Conservation (phyloP, 2,797 vertebrate genomes). For the Sebastes diaconus region DNA sequence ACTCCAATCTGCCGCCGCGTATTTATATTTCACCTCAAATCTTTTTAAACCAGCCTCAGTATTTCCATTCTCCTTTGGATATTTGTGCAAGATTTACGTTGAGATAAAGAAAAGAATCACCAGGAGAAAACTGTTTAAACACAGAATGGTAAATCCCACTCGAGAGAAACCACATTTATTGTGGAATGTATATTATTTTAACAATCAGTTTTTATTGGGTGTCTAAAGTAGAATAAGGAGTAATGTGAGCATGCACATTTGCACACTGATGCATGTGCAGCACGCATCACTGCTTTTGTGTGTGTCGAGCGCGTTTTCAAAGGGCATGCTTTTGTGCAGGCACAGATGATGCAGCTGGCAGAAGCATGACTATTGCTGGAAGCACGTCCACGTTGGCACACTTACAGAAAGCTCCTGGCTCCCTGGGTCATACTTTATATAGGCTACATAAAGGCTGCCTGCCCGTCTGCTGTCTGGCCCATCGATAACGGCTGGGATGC, state of each 20-base stretch:
- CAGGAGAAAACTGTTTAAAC: neutral
- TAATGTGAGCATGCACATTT: conserved; percentile 67
- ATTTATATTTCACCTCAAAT: conserved; percentile 64
- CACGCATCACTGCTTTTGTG: conserved; percentile 76
- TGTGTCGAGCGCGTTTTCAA: conserved; percentile 77
- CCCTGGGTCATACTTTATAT: conserved; percentile 77
- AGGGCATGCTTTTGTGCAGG: conserved; percentile 81
- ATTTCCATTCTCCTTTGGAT: neutral
- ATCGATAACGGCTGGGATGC: conserved; percentile 53
- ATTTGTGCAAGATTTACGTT: conserved; percentile 22
- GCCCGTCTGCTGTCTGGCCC: conserved; percentile 75
- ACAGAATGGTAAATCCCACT: neutral
- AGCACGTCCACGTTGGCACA: conserved; percentile 79
- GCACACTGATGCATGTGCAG: conserved; percentile 74
- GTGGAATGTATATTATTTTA: conserved; percentile 3
- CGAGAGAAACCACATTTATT: neutral
- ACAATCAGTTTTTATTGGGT: conserved; percentile 15
- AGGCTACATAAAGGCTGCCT: conserved; percentile 73
- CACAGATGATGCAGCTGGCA: conserved; percentile 83
- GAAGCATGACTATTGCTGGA: conserved; percentile 77
- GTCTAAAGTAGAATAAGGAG: conserved; percentile 45
- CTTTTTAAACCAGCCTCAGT: conserved; percentile 34
- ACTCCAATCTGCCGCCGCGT: conserved; percentile 52
- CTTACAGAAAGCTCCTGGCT: conserved; percentile 79
- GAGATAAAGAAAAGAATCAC: conserved; percentile 11